Conservation (phyloP, 2,113 vertebrate genomes). For the Sorex araneus region DNA sequence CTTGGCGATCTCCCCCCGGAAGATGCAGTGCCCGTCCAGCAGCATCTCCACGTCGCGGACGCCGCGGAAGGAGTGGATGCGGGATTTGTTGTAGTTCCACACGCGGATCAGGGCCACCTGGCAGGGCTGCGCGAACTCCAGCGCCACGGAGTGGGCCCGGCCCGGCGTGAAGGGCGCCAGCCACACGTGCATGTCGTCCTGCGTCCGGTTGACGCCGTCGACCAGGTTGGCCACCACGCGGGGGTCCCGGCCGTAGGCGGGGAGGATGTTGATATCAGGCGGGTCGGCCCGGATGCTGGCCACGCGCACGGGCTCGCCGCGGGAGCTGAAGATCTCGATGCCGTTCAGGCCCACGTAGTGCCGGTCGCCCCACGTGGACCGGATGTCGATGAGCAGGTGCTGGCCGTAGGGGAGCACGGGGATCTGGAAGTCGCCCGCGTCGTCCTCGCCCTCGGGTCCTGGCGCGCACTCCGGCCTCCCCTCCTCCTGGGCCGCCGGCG, state of each 20-base stretch:
- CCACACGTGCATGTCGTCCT: slow-evolving; percentile 99
- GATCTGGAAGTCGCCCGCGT: slow-evolving; percentile 93
- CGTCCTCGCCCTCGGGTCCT: slow-evolving; percentile 16
- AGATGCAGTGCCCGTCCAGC: slow-evolving; percentile 94
- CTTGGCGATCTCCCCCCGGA: slow-evolving; percentile 98
- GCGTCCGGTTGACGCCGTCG: slow-evolving; percentile 95
- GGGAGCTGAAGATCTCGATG: slow-evolving; percentile 95
- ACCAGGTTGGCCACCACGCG: slow-evolving; percentile 93
- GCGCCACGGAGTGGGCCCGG: slow-evolving; percentile 90
- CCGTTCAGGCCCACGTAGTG: slow-evolving; percentile 98
- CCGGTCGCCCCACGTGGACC: slow-evolving; percentile 98
- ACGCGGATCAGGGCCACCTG: slow-evolving; percentile 97
- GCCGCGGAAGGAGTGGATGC: slow-evolving; percentile 97
- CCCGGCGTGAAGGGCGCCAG: slow-evolving; percentile 96
- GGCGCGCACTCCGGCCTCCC: slow-evolving; percentile 57
- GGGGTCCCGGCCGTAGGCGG: slow-evolving; percentile 95
- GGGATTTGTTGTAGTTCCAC: slow-evolving; percentile 99
- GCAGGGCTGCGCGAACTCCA: slow-evolving; percentile 92
- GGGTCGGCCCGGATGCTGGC: slow-evolving; percentile 92
- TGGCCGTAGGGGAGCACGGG: slow-evolving; percentile 95
- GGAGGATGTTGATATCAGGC: slow-evolving; percentile 96
- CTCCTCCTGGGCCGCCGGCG: slow-evolving; percentile 76
- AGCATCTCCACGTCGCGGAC: slow-evolving; percentile 94
- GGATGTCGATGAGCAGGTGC: slow-evolving; percentile 93
- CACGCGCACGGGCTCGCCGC: slow-evolving; percentile 92